phyloP scores from a whole-genome alignment of 1,140 invertebrate species.

The Parasteatoda tepidariorum region DNA sequence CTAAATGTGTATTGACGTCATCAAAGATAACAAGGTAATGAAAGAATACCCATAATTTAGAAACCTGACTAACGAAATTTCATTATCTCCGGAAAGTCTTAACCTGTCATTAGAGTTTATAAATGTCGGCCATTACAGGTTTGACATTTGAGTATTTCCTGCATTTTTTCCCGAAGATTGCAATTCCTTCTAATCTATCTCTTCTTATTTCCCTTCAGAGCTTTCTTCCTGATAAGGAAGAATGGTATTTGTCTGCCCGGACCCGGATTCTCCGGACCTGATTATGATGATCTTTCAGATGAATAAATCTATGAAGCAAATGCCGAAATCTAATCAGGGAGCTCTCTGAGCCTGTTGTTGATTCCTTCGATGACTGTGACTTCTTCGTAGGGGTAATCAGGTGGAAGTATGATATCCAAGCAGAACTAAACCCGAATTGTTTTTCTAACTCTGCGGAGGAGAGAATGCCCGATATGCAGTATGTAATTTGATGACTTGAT shows the following conservation, averaged over 20 bases:
- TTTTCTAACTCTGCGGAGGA: background rate
- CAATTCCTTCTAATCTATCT: too few relatives aligned
- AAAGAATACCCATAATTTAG: too few relatives aligned
- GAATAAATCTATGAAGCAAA: constrained; percentile 43
- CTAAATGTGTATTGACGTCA: too few relatives aligned
- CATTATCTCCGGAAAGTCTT: background rate
- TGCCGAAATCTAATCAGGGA: constrained; percentile 47
- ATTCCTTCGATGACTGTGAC: background rate
- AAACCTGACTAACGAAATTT: too few relatives aligned
- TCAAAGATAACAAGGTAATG: too few relatives aligned
- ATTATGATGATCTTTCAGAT: constrained; percentile 45
- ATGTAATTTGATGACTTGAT: too few relatives aligned
- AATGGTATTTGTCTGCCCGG: constrained; percentile 33
- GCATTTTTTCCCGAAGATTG: background rate
- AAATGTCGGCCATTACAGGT: background rate
- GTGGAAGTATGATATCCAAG: background rate
- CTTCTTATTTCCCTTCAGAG: background rate
- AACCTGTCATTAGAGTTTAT: background rate
- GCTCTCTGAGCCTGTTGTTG: background rate
- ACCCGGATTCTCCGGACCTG: background rate
- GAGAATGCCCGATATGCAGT: background rate
- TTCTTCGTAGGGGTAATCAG: background rate
- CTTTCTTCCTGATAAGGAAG: constrained; percentile 40
- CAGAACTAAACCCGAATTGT: background rate
- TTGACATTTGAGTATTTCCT: background rate